These are phyloP conservation scores for Oreochromis grahami DNA, from an alignment of 2,797 vertebrate species.

Conservation along the genomic window DNA sequence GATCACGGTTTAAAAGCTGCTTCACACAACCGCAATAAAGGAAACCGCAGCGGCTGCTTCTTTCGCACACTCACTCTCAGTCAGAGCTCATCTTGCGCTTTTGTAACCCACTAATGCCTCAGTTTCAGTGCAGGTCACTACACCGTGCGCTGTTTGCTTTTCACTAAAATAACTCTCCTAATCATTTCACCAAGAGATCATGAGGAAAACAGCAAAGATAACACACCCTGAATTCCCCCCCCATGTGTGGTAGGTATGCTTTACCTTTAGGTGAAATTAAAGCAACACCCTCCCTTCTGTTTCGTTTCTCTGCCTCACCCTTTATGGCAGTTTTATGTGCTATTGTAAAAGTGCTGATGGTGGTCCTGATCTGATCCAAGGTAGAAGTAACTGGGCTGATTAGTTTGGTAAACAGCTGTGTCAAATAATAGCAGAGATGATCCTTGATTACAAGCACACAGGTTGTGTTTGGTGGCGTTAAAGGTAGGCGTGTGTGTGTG, in stretches of 20 bases:
- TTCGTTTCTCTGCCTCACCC: background rate
- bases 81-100: constrained; percentile 34
- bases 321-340: background rate
- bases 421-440: background rate
- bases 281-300: background rate
- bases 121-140: background rate
- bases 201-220: background rate
- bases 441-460: background rate
- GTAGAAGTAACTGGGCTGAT: background rate
- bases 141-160: background rate
- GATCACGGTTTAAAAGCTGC: constrained; percentile 38
- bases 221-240: background rate
- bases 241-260: background rate
- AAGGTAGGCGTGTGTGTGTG: background rate
- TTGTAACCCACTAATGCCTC: constrained; percentile 59
- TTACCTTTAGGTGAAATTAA: constrained; percentile 5
- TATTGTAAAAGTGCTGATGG: constrained; percentile 2
- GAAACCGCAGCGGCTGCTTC: constrained; percentile 40
- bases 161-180: background rate
- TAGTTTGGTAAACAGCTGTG: background rate
- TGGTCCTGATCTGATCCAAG: background rate
- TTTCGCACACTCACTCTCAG: constrained; percentile 19
- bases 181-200: background rate
- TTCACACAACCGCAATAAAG: constrained; percentile 39
- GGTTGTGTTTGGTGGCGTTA: background rate